A percentile compares a stretch with the other conserved stretches of the same genome.
phyloP scores from a whole-genome alignment of 2,888 invertebrate genomes.

The Chaetoderma sp. region DNA sequence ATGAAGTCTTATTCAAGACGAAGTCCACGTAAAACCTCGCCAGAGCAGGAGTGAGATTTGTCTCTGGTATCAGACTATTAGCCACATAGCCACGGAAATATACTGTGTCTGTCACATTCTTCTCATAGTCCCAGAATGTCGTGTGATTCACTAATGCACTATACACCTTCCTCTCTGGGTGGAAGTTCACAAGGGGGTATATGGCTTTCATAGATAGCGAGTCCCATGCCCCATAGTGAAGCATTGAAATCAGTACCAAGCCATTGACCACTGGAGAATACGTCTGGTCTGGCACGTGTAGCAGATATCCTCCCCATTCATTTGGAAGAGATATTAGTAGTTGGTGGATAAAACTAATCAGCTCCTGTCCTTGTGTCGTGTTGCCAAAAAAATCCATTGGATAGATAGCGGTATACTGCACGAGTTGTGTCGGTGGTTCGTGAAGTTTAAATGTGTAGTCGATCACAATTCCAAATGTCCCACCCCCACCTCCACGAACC shows the following conservation, averaged over 20 bases:
- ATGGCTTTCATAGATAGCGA: not conserved
- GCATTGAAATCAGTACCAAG: not conserved
- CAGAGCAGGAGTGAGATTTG: not conserved
- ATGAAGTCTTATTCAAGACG: too few species aligned
- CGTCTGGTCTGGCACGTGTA: too few species aligned
- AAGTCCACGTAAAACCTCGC: not conserved
- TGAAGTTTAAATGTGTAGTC: not conserved
- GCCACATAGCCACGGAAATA: not conserved
- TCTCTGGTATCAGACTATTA: not conserved
- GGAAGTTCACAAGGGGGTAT: not conserved
- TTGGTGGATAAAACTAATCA: not conserved
- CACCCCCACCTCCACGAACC: not conserved
- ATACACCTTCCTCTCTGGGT: not conserved
- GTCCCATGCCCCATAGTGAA: not conserved
- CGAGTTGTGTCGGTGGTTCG: not conserved
- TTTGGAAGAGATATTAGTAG: not conserved
- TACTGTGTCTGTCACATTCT: not conserved
- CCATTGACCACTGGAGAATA: too few species aligned
- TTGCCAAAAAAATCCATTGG: too few species aligned
- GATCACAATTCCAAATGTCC: not conserved
- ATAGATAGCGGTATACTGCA: too few species aligned
- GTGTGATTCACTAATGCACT: not conserved
- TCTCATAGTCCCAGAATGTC: slow-evolving; percentile 1
- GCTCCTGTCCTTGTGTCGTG: too few species aligned
- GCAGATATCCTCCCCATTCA: slow-evolving; percentile 1